phyloP scores from a whole-genome alignment of 1,140 invertebrate species.

The Drosophila guanche region DNA sequence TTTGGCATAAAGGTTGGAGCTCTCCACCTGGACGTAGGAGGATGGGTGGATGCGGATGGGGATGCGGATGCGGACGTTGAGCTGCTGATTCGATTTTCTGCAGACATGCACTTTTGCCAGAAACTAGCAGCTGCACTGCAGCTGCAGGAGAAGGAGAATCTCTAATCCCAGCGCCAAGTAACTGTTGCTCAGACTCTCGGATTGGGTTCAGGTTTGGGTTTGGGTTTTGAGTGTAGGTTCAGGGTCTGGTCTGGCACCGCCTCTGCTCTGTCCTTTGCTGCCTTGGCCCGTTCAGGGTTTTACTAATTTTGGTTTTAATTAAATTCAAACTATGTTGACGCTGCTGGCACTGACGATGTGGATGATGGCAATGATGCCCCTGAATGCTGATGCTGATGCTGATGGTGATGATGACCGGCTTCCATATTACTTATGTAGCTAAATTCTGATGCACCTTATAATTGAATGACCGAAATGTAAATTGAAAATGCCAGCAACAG shows the following conservation, averaged over 20 bases:
- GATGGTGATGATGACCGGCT: slow-evolving; percentile 22
- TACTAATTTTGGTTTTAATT: slow-evolving; percentile 80
- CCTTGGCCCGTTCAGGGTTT: slow-evolving; percentile 34
- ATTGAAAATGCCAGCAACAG: slow-evolving; percentile 56
- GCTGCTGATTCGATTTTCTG: slow-evolving; percentile 80
- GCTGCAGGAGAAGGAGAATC: slow-evolving; percentile 17
- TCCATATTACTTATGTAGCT: slow-evolving; percentile 60
- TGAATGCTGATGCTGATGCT: slow-evolving; percentile 5
- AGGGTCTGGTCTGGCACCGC: slow-evolving; percentile 1
- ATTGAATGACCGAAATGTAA: slow-evolving; percentile 74
- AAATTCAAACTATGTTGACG: slow-evolving; percentile 80
- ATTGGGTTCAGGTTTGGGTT: slow-evolving; percentile 1
- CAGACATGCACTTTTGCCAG: slow-evolving; percentile 78
- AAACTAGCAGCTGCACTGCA: slow-evolving; percentile 16
- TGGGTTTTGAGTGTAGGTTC: neutral
- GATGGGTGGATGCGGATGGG: slow-evolving; percentile 20
- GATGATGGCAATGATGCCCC: slow-evolving; percentile 39
- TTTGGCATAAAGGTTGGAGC: slow-evolving; percentile 50
- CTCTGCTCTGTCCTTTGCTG: slow-evolving; percentile 1
- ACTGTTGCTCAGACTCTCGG: slow-evolving; percentile 59
- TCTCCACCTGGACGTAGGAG: slow-evolving; percentile 25
- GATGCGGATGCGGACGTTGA: slow-evolving; percentile 34
- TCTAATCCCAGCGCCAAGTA: slow-evolving; percentile 73
- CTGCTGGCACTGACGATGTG: slow-evolving; percentile 59
- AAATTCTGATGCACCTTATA: slow-evolving; percentile 59